A percentile compares a stretch with the other conserved stretches of the same genome.
Conservation (phyloP, 2,888 invertebrate species). For the Caenorhabditis sp. region DNA sequence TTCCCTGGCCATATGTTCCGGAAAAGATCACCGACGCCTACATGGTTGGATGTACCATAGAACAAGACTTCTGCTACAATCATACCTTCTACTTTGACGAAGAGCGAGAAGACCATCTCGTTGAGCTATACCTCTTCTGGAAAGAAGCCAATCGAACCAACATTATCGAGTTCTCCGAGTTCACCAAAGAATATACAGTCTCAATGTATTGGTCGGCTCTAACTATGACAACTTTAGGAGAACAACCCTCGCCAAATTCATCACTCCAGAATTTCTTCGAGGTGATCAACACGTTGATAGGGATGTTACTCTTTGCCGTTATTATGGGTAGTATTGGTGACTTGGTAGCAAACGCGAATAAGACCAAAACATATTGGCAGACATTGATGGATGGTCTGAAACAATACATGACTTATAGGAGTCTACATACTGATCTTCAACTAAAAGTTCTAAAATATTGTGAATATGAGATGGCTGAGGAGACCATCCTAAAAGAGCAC, state of each 20-base stretch:
- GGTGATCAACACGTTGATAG: slow-evolving; percentile 52
- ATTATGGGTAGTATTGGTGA: slow-evolving; percentile 60
- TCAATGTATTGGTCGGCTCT: slow-evolving; percentile 63
- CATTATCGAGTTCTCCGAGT: slow-evolving; percentile 33
- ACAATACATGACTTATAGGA: slow-evolving; percentile 52
- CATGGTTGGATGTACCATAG: slow-evolving; percentile 30
- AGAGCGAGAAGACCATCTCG: slow-evolving; percentile 45
- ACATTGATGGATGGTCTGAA: slow-evolving; percentile 51
- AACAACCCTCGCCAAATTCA: slow-evolving; percentile 58
- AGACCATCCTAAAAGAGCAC: slow-evolving; percentile 39
- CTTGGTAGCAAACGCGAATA: slow-evolving; percentile 44
- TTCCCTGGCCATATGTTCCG: slow-evolving; percentile 49
- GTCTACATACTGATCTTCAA: slow-evolving; percentile 25
- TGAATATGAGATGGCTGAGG: slow-evolving; percentile 42
- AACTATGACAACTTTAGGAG: slow-evolving; percentile 63
- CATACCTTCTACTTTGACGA: slow-evolving; percentile 35
- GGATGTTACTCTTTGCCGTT: slow-evolving; percentile 57
- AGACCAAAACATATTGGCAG: slow-evolving; percentile 42
- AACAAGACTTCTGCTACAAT: slow-evolving; percentile 20
- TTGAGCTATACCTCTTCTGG: slow-evolving; percentile 49
- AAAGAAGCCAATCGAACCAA: slow-evolving; percentile 32
- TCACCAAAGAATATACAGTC: slow-evolving; percentile 57
- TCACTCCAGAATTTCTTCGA: slow-evolving; percentile 50
- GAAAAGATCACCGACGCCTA: slow-evolving; percentile 50
- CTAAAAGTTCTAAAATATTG: slow-evolving; percentile 40